Conservation (phyloP, 1,140 invertebrate genomes). For the Drosophila elegans region DNA sequence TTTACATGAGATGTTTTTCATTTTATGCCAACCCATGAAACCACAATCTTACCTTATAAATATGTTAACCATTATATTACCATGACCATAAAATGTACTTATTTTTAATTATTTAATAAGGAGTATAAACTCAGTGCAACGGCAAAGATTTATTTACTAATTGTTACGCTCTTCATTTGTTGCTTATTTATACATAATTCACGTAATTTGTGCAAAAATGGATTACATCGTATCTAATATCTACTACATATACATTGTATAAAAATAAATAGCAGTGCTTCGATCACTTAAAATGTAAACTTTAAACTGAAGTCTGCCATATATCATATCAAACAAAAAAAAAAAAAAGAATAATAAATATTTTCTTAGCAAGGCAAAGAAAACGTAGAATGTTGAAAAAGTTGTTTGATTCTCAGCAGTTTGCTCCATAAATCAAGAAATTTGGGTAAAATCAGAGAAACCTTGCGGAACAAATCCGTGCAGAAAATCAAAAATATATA, state of each 20-base stretch:
- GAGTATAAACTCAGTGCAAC: conserved; percentile 51
- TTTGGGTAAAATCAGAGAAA: too few relatives aligned
- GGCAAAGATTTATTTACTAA: conserved; percentile 68
- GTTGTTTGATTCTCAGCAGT: conserved; percentile 1
- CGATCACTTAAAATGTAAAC: conserved; percentile 9
- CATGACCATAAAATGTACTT: conserved; percentile 31
- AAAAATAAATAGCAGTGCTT: conserved; percentile 30
- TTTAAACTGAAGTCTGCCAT: conserved; percentile 15
- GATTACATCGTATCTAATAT: conserved; percentile 12
- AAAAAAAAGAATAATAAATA: conserved; percentile 9
- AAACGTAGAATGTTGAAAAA: conserved; percentile 13
- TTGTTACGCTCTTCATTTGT: conserved; percentile 78
- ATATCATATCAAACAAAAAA: conserved; percentile 13
- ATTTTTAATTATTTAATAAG: conserved; percentile 22
- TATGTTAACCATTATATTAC: conserved; percentile 24
- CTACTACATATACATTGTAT: conserved; percentile 18
- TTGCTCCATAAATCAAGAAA: too few relatives aligned
- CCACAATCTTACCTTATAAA: conserved; percentile 71
- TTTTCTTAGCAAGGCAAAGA: conserved; percentile 15
- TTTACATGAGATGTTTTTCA: conserved; percentile 50
- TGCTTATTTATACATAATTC: conserved; percentile 75
- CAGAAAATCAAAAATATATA: too few relatives aligned
- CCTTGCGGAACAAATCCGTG: too few relatives aligned
- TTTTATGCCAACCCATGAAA: conserved; percentile 70
- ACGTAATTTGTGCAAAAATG: conserved; percentile 12